Evolutionary conservation across 2,113 vertebrate genomes (phyloP).

Genomic region (Rousettus leschenaultii): DNA sequence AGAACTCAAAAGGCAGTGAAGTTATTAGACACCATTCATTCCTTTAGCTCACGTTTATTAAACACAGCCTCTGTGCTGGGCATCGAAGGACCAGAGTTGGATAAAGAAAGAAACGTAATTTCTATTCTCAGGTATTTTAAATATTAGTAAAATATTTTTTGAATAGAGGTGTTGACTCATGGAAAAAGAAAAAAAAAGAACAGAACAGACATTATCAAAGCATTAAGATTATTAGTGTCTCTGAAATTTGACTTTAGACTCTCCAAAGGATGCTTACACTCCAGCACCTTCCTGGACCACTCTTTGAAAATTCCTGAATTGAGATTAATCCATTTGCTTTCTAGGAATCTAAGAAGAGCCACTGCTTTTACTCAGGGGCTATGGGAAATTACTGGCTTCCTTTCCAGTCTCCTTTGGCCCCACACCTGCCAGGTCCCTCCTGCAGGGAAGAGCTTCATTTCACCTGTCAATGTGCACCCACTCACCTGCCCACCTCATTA

Average conservation of each 20-base stretch:
- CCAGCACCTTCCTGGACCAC: neutral
- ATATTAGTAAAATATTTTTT: slow-evolving; percentile 6
- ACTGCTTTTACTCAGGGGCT: neutral
- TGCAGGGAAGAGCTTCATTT: neutral
- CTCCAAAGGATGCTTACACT: neutral
- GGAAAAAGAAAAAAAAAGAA: neutral
- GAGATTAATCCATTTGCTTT: neutral
- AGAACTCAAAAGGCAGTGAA: neutral
- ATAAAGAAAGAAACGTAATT: neutral
- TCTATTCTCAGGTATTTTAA: neutral
- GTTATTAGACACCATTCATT: neutral
- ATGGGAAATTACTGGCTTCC: neutral
- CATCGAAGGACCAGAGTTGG: neutral
- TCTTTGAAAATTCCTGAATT: neutral
- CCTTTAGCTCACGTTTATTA: neutral
- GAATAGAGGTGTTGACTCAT: neutral
- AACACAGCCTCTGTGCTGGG: neutral
- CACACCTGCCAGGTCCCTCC: neutral
- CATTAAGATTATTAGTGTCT: neutral
- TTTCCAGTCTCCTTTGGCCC: neutral
- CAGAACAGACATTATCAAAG: neutral
- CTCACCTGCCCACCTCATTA: neutral
- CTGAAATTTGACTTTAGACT: neutral
- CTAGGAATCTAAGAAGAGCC: neutral
- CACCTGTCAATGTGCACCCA: neutral